Evolutionary conservation across 2,113 vertebrate species (phyloP).

Genomic region (Acinonyx jubatus): DNA sequence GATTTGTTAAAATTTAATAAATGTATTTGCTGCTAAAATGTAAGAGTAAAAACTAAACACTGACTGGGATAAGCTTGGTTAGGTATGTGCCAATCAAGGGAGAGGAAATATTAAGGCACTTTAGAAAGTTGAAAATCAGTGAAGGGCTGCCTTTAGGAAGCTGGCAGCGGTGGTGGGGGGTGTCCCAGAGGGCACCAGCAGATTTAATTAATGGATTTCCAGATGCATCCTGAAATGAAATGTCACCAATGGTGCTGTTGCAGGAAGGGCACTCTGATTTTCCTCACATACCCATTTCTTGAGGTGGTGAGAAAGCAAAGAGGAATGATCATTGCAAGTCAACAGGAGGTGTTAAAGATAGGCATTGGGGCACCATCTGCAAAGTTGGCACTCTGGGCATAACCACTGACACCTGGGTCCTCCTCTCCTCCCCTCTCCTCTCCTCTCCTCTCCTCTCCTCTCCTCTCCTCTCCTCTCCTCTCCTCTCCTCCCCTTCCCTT

Average conservation of each 20-base stretch:
- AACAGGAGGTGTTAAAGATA: neutral
- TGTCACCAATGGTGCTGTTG: neutral
- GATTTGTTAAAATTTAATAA: conserved; percentile 51
- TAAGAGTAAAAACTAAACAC: neutral
- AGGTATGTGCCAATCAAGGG: neutral
- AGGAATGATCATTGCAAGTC: neutral
- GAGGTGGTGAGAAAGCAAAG: neutral
- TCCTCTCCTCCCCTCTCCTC: neutral
- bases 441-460: neutral
- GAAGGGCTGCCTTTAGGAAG: too few relatives aligned
- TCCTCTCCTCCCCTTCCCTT: rapidly evolving
- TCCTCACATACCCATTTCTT: neutral
- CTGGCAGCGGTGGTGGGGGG: too few relatives aligned
- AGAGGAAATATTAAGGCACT: neutral
- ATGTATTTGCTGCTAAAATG: neutral
- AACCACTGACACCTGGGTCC: neutral
- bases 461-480: too few relatives aligned
- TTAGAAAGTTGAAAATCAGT: neutral
- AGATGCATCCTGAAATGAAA: neutral
- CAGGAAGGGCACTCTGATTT: neutral
- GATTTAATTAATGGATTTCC: neutral
- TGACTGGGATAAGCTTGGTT: neutral
- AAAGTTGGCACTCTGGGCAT: neutral
- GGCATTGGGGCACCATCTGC: neutral
- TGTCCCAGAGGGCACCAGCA: neutral